Evolutionary conservation across 2,888 invertebrate genomes (phyloP), one percentile per base, ranked within the genome.

Genomic region (Drosophila fungiperda): DNA sequence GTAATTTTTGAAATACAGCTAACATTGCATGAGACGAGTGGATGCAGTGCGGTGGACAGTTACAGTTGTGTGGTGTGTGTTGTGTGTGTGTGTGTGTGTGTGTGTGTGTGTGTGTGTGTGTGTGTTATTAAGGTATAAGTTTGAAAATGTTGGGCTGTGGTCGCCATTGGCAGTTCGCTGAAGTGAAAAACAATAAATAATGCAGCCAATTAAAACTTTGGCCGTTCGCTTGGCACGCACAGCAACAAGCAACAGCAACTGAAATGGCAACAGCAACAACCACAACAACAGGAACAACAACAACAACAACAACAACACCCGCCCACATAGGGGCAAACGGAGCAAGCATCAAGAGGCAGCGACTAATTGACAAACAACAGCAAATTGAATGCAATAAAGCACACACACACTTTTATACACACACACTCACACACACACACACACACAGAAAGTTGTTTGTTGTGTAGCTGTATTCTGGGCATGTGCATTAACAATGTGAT

Each of bases 151-250:
- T 76, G 67, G 35, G 60, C 60, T 82, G 80, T 59, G 75, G 76
- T 76, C 76, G 68, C 83, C 80, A 72, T 64, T 82, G 84, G 84
- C 78, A 73, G 76, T 74, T 87, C 78, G 74, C 68, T 81, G 76
- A 83, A 84, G 84, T 89, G 84, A 89, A 84, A 89, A 89, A 86
- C 88, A 88, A 86, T 86, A 89, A 89, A 86, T 90, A 87, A 87
- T 87, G 90, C 86, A 87, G 88, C 88, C 86, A 89, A 87, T 87
- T 87, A 87, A 87, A 89, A 87, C 74, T 87, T 86, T 89, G 83
- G 80, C 75, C 78, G 89, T 85, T 85, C 87, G 87, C 74, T 78
- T 59, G 73, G 64, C 76, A 83, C 77, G 80, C 80, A 78, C 68
- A 74, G 52, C 71, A 75, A 64, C 71, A 80, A 63, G 58, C 57